Evolutionary conservation across 2,888 invertebrate species (phyloP).

Genomic region (Aradus depressus): DNA sequence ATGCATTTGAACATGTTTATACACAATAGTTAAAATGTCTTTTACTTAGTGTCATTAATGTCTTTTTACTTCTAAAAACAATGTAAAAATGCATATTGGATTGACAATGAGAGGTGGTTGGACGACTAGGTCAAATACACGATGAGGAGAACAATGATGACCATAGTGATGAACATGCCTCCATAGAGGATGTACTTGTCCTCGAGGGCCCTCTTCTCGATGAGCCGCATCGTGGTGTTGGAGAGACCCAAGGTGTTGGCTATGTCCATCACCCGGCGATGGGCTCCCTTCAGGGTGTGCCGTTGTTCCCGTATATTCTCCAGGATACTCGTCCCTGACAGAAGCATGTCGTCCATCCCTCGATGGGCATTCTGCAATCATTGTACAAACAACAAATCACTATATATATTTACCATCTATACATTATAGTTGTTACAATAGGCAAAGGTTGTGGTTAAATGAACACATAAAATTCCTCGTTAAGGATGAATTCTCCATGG

Average conservation of each 20-base stretch:
- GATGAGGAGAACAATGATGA: constrained; percentile 69
- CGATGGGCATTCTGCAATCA: constrained; percentile 53
- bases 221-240: constrained; percentile 87
- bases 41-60: too few species aligned
- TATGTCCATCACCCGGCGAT: constrained; percentile 73
- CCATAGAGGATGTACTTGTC: constrained; percentile 81
- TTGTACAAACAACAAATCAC: too few species aligned
- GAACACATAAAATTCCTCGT: too few species aligned
- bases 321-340: constrained; percentile 61
- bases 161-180: constrained; percentile 72
- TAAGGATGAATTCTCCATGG: too few species aligned
- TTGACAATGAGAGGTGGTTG: too few species aligned
- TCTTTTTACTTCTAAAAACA: too few species aligned
- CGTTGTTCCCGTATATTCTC: constrained; percentile 74
- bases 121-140: constrained; percentile 30
- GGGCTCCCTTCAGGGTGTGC: constrained; percentile 73
- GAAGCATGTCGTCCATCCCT: constrained; percentile 80
- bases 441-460: too few species aligned
- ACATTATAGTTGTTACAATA: too few species aligned
- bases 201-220: constrained; percentile 74
- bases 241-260: constrained; percentile 86
- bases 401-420: too few species aligned
- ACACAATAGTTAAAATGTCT: too few species aligned
- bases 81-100: too few species aligned
- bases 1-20: too few species aligned